Evolutionary conservation across 2,888 invertebrate species (phyloP), one percentile per base, ranked within the genome.

Genomic region (Cylloceria caligata): DNA sequence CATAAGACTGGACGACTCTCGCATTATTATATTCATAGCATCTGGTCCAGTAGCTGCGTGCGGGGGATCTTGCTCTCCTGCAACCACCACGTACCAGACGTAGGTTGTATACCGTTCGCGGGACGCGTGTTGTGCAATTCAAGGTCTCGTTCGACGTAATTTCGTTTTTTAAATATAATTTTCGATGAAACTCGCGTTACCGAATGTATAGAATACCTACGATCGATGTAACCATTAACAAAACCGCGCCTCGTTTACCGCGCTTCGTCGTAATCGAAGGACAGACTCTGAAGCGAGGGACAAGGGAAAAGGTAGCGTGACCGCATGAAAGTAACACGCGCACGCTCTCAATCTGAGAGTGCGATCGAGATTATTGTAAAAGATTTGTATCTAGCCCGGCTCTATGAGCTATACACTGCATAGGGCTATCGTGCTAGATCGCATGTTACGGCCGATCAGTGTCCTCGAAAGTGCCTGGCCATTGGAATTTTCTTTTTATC

Each of bases 71-170:
- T 83, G 83, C 78, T 80, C 57, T 83, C 69, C 60, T 55, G 72
- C 42, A 79, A 67, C 68, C 55, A 79, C 57, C 49, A 64, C 69
- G 74, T 71, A 45, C 27, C 34, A 62, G 64, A 49, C 74, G 62
- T 64, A 45, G 34, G 57, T 74, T 73, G 30, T 52, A 19, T 60
- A 52, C 16, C 73, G 39, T 45, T 62, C 36, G 62, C 16, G 69
- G 55, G 49, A 69, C 60, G 19, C 60, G 30, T 49, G 68, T 91
- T 90, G 90, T 88, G 89, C 87, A 89, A 90, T 90, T 90, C 91
- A 90, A 91, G 91, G 90, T 89, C 89, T 83, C 83, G 62, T 42
- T 68, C 80, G 60, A 30, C 72, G 83, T 86, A 84, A 84, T 84
- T 84, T 84, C 82, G 75, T 84, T 60, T 78, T 78, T 72, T 60